Evolutionary conservation across 2,888 invertebrate genomes (phyloP).

Genomic region (Cremastobaeus sp.): DNA sequence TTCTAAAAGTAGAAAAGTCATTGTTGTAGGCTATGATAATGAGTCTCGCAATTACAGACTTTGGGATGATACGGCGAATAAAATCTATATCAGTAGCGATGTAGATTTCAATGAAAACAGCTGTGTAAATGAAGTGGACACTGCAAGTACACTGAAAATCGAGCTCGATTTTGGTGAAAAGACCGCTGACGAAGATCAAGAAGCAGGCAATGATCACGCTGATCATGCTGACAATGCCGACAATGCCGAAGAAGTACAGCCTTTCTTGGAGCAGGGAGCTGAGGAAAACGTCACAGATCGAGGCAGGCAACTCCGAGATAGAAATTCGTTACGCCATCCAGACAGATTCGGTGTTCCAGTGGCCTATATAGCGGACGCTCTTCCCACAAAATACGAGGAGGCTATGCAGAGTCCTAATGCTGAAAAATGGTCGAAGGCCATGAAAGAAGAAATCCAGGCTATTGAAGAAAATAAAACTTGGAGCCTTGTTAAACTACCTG

Average conservation of each 20-base stretch:
- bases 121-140: too few relatives aligned
- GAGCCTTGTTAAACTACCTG: slow-evolving; percentile 43
- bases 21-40: slow-evolving; percentile 45
- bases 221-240: too few relatives aligned
- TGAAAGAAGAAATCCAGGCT: slow-evolving; percentile 14
- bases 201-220: too few relatives aligned
- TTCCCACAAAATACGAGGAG: background rate
- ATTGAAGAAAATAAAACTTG: slow-evolving; percentile 22
- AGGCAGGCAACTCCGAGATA: background rate
- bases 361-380: background rate
- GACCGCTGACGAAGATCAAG: background rate
- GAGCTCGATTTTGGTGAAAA: background rate
- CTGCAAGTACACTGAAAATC: too few relatives aligned
- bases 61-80: slow-evolving; percentile 25
- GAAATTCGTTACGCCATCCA: background rate
- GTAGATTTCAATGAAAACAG: slow-evolving; percentile 30
- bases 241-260: background rate
- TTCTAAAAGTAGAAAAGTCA: slow-evolving; percentile 45
- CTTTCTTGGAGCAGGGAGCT: background rate
- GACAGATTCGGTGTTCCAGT: slow-evolving; percentile 15
- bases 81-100: slow-evolving; percentile 33
- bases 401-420: background rate
- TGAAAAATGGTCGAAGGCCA: slow-evolving; percentile 8
- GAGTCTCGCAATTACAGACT: slow-evolving; percentile 49
- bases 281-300: background rate